Evolutionary conservation across 2,113 vertebrate genomes (phyloP).

Genomic region (Xiphias gladius): DNA sequence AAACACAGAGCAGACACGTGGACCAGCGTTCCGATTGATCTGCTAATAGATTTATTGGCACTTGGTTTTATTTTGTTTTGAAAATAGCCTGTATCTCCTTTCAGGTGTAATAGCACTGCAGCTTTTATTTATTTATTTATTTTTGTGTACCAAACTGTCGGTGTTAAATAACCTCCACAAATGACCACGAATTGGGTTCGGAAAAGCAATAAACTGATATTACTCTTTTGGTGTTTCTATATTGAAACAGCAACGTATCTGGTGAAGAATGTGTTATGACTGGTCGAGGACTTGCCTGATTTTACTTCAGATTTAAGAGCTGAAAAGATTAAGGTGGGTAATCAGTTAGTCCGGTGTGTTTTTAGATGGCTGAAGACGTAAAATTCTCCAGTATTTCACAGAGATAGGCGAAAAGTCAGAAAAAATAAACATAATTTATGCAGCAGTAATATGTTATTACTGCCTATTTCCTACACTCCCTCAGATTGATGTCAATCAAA

Average conservation of each 20-base stretch:
- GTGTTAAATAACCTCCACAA: background rate
- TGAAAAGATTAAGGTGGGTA: background rate
- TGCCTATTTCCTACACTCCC: too few species aligned
- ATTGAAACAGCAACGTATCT: background rate
- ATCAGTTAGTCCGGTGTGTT: background rate
- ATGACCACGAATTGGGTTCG: background rate
- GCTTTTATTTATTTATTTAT: background rate
- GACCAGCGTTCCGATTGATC: background rate
- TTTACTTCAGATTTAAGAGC: background rate
- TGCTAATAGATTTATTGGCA: conserved; percentile 12
- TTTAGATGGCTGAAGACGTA: too few species aligned
- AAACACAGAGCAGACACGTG: conserved; percentile 5
- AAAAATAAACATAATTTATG: too few species aligned
- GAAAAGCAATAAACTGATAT: background rate
- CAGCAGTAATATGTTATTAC: too few species aligned
- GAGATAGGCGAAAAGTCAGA: too few species aligned
- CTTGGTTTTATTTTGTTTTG: conserved; percentile 16
- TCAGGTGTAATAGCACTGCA: conserved; percentile 8
- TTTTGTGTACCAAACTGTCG: background rate
- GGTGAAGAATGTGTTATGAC: background rate
- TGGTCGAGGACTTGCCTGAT: background rate
- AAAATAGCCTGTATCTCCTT: conserved; percentile 26
- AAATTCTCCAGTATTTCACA: too few species aligned
- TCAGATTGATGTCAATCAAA: too few species aligned
- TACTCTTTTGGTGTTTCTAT: background rate